Conservation (phyloP, 2,888 invertebrate species). For the Amblyteles armatorius region DNA sequence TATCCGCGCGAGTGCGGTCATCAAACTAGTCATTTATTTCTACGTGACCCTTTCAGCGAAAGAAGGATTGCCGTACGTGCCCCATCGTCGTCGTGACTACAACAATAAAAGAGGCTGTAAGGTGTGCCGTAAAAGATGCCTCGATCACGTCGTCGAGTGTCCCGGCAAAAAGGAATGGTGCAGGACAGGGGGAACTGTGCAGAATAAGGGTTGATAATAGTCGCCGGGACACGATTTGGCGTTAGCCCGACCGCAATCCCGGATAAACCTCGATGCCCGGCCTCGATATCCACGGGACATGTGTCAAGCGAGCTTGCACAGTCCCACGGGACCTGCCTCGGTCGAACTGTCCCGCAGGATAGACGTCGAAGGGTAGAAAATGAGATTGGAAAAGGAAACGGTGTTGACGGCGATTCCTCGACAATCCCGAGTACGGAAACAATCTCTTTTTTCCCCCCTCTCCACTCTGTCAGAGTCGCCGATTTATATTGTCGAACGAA, state of each 20-base stretch:
- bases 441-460: background rate
- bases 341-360: slow-evolving; percentile 34
- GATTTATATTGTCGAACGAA: slow-evolving; percentile 33
- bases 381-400: slow-evolving; percentile 38
- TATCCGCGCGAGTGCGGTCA: slow-evolving; percentile 14
- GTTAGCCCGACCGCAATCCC: slow-evolving; percentile 69
- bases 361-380: slow-evolving; percentile 15
- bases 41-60: slow-evolving; percentile 9
- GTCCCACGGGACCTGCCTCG: slow-evolving; percentile 29
- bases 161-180: slow-evolving; percentile 34
- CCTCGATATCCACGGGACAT: slow-evolving; percentile 13
- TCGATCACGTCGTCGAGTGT: slow-evolving; percentile 28
- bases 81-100: slow-evolving; percentile 10
- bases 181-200: background rate
- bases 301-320: slow-evolving; percentile 57
- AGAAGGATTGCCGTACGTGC: slow-evolving; percentile 5
- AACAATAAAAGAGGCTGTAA: slow-evolving; percentile 28
- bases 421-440: slow-evolving; percentile 8
- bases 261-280: slow-evolving; percentile 69
- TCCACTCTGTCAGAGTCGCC: background rate
- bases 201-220: slow-evolving; percentile 1
- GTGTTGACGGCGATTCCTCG: slow-evolving; percentile 27
- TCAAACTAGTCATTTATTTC: slow-evolving; percentile 8
- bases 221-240: slow-evolving; percentile 34
- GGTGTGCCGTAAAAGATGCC: slow-evolving; percentile 31